Percentiles rank a stretch among this genome's conserved stretches.
Evolutionary conservation across 2,113 vertebrate species (phyloP).

Genomic region (Oophaga pumilio): DNA sequence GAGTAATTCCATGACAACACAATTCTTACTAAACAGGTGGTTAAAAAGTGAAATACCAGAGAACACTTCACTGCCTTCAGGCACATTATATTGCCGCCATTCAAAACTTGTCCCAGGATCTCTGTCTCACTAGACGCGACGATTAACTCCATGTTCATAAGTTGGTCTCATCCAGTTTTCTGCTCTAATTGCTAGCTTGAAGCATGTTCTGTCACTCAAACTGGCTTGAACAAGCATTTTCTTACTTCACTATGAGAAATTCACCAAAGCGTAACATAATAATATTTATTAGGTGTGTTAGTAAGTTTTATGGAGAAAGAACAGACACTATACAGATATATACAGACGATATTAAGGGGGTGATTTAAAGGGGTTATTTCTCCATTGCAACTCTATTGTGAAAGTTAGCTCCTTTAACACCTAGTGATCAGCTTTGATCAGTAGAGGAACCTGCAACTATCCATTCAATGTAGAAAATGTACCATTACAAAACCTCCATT

Average conservation of each 20-base stretch:
- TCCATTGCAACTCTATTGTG: too few species aligned
- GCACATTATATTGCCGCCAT: slow-evolving; percentile 3
- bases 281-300: neutral
- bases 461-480: too few species aligned
- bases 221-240: slow-evolving; percentile 1
- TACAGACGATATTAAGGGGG: too few species aligned
- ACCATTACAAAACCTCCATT: too few species aligned
- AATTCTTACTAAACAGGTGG: slow-evolving; percentile 15
- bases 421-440: too few species aligned
- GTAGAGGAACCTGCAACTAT: too few species aligned
- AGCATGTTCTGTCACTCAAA: slow-evolving; percentile 7
- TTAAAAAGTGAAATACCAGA: neutral
- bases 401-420: too few species aligned
- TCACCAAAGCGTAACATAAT: neutral
- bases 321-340: too few species aligned
- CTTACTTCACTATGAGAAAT: neutral
- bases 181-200: neutral
- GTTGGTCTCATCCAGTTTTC: neutral
- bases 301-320: neutral
- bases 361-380: too few species aligned
- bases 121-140: slow-evolving; percentile 12
- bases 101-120: neutral
- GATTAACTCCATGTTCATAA: neutral
- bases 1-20: neutral
- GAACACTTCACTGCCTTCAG: neutral